Evolutionary conservation across 2,888 invertebrate genomes (phyloP).

Genomic region (Mythimna lalbum): DNA sequence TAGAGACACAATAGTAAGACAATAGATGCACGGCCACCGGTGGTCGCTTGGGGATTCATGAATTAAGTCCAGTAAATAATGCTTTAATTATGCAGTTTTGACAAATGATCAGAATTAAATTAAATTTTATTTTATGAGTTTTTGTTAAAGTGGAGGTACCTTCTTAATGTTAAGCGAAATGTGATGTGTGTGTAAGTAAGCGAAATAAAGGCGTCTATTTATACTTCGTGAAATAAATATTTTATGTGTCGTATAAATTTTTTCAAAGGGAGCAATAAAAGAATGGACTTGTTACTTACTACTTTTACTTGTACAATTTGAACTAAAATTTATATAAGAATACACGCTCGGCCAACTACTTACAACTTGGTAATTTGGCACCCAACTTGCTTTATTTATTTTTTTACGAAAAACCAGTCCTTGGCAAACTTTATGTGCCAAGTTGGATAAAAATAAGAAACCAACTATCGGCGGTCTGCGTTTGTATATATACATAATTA

Average conservation of each 20-base stretch:
- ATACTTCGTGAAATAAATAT: not conserved
- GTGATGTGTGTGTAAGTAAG: too few species aligned
- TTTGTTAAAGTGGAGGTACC: not conserved
- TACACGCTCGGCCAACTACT: conserved; percentile 23
- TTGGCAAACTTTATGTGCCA: not conserved
- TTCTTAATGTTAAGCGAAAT: too few species aligned
- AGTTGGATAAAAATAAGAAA: not conserved
- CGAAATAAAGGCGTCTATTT: not conserved
- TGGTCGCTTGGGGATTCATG: too few species aligned
- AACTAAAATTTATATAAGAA: conserved; percentile 7
- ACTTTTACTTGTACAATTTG: conserved; percentile 17
- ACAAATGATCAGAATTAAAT: not conserved
- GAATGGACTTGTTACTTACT: conserved; percentile 14
- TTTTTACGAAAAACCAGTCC: not conserved
- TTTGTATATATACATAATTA: not conserved
- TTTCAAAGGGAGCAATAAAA: conserved; percentile 3
- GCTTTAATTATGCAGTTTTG: not conserved
- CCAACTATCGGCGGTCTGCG: not conserved
- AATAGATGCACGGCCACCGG: too few species aligned
- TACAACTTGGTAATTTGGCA: conserved; percentile 21
- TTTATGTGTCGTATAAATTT: not conserved
- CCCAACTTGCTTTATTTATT: conserved; percentile 6
- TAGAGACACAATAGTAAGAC: too few species aligned
- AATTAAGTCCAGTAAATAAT: too few species aligned
- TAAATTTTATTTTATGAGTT: not conserved